Conservation (phyloP, 2,888 invertebrate species). For the Thereva unica region DNA sequence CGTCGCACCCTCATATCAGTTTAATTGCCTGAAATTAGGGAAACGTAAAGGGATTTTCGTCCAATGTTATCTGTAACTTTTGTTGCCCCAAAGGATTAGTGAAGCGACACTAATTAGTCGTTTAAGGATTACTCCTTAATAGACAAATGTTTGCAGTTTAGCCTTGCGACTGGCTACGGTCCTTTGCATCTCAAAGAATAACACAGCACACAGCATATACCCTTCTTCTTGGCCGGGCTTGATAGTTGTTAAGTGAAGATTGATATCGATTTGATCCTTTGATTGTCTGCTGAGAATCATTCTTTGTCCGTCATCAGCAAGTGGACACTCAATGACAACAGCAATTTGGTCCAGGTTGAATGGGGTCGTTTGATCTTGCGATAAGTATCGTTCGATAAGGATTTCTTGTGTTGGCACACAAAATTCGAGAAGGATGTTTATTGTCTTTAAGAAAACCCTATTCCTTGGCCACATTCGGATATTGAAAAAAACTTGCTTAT, state of each 20-base stretch:
- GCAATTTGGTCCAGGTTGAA: constrained; percentile 21
- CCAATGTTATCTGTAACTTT: constrained; percentile 28
- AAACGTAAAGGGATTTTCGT: constrained; percentile 25
- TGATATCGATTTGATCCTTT: constrained; percentile 32
- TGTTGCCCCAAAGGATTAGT: constrained; percentile 32
- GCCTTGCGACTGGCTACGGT: neutral
- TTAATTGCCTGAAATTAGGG: constrained; percentile 27
- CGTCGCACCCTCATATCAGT: constrained; percentile 16
- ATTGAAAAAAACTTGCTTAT: too few species aligned
- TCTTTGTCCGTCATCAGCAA: constrained; percentile 15
- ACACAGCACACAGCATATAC: neutral
- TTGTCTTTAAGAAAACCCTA: too few species aligned
- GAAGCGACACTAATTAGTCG: constrained; percentile 33
- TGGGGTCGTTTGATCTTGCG: constrained; percentile 21
- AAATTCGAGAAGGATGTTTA: too few species aligned
- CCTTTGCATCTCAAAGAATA: neutral
- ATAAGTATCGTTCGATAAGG: constrained; percentile 16
- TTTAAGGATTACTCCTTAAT: constrained; percentile 28
- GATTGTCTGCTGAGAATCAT: constrained; percentile 22
- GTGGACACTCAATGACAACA: constrained; percentile 25
- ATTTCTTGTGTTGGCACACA: neutral
- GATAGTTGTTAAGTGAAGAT: neutral
- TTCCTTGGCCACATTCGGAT: too few species aligned
- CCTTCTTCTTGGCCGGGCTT: too few species aligned
- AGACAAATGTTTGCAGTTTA: constrained; percentile 28